phyloP scores from a whole-genome alignment of 2,888 invertebrate species.

The Eristalis tenax region DNA sequence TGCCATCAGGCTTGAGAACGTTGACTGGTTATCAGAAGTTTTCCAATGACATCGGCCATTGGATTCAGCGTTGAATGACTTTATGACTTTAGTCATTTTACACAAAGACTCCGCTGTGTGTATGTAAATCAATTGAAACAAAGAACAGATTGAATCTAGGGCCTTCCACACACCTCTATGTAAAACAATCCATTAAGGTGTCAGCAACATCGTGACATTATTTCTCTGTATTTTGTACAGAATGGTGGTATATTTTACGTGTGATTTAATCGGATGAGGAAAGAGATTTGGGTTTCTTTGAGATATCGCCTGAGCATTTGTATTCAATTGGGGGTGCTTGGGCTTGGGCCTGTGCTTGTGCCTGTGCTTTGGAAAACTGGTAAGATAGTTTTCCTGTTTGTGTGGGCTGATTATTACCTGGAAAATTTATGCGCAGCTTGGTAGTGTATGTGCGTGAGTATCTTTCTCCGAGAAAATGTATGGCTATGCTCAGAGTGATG shows the following conservation, averaged over 20 bases:
- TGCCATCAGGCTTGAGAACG: neutral
- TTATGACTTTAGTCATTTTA: slow-evolving; percentile 23
- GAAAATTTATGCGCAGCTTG: neutral
- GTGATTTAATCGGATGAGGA: neutral
- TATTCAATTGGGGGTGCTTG: neutral
- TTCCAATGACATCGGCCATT: slow-evolving; percentile 7
- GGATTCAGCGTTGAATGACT: slow-evolving; percentile 33
- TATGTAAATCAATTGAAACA: slow-evolving; percentile 7
- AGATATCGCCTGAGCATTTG: neutral
- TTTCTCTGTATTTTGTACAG: slow-evolving; percentile 5
- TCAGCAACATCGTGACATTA: slow-evolving; percentile 34
- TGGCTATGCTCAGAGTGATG: neutral
- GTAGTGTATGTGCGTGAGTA: neutral
- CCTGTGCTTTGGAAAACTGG: neutral
- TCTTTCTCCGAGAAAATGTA: neutral
- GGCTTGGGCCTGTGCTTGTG: neutral
- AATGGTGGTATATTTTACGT: neutral
- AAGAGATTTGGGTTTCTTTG: neutral
- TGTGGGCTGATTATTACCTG: neutral
- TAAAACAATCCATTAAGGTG: slow-evolving; percentile 19
- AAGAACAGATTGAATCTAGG: neutral
- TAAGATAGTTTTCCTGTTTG: neutral
- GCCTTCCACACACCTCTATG: neutral
- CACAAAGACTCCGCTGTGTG: slow-evolving; percentile 12
- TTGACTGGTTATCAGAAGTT: neutral